Evolutionary conservation across 2,113 vertebrate genomes (phyloP), one percentile per base, ranked within the genome.

Genomic region (Mellivora capensis): DNA sequence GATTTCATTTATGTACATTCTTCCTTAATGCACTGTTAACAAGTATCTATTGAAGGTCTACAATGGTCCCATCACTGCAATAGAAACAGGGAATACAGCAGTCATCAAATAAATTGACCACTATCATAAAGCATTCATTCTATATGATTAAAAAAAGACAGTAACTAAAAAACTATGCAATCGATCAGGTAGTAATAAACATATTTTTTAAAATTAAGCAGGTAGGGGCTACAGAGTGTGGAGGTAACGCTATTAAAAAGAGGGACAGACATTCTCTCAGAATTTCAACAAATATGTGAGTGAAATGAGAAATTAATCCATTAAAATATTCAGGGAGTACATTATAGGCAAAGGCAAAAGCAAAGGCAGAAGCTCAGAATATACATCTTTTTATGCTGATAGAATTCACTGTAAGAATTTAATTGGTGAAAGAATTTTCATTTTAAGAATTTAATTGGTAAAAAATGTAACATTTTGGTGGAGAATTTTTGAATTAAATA

Each of bases 401-500:
- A 83, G 4, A 3, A 3, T 47, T 77, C 85, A 81, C 23, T 52
- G 14, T 64, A 93, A 91, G 12, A 93, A 57, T 67, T 92, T 77
- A 67, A 71, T 90, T 85, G 79, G 3, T 69, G 7, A 89, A 97
- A 86, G 25, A 61, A 61, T 54, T 3, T 42, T 72, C 85, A 81
- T 29, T 52, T 11, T 62, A 93, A 90, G 12, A 92, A 54, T 71
- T 91, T 77, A 67, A 76, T 90, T 86, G 76, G 2, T 71, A 8
- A 89, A 97, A 86, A 4, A 39, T 96, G 91, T 10, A 11, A 72
- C 62, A 29, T 0, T 86, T 98, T 87, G 2, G 1, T 31, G n/a
- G 6, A 37, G 31, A 94, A 84, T 81, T 91, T 94, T 29, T 90
- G 0, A 57, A 93, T 81, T 93, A 95, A 91, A 91, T 12, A 96